Percentiles rank a stretch among this genome's conserved stretches.
These are phyloP conservation scores for Coracopsis vasa DNA, from an alignment of 2,113 vertebrate species.

Conservation along the genomic window DNA sequence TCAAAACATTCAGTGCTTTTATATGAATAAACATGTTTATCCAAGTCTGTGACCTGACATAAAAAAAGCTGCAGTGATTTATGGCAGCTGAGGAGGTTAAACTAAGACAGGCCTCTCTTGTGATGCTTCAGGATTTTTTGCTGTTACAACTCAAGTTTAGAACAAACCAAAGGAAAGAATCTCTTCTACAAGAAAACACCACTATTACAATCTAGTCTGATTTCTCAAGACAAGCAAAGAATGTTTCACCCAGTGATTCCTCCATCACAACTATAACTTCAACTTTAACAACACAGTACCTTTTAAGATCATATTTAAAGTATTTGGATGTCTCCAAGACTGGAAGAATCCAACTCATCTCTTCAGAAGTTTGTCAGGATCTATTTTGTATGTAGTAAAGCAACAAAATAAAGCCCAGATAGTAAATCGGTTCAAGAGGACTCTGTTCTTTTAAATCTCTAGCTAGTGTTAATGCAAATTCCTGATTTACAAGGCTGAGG, in stretches of 20 bases:
- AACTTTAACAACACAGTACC: neutral
- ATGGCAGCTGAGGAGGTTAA: conserved; percentile 20
- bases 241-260: neutral
- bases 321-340: neutral
- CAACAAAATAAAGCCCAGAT: neutral
- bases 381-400: neutral
- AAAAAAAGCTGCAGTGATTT: conserved; percentile 12
- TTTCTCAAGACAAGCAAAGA: neutral
- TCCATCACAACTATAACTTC: neutral
- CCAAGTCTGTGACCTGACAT: conserved; percentile 35
- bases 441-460: neutral
- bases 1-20: conserved; percentile 22
- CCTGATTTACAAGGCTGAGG: neutral
- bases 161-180: neutral
- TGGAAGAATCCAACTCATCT: neutral
- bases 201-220: neutral
- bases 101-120: neutral
- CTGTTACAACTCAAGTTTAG: neutral
- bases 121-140: neutral
- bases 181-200: neutral
- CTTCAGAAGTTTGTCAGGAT: neutral
- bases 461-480: neutral
- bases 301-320: neutral
- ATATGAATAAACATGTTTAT: conserved; percentile 35
- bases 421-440: neutral